Conservation (phyloP, 1,140 invertebrate species). For the Lordiphosa clarofinis region DNA sequence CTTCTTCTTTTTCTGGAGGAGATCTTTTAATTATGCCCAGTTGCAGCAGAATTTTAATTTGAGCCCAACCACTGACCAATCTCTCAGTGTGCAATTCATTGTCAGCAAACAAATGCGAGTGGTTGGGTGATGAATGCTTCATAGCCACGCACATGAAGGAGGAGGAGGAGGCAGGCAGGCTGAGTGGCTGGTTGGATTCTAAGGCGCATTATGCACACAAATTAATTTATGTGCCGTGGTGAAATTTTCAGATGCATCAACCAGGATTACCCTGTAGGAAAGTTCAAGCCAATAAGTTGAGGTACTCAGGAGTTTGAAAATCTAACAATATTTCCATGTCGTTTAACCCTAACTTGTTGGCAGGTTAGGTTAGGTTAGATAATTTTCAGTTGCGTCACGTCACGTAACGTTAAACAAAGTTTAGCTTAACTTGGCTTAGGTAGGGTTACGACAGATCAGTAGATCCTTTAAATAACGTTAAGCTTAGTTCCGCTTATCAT, state of each 20-base stretch:
- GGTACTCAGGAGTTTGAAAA: too few species aligned
- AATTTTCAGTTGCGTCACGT: too few species aligned
- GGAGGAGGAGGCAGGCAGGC: conserved; percentile 20
- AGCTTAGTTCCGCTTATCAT: too few species aligned
- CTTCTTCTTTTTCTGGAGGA: conserved; percentile 9
- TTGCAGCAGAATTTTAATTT: conserved; percentile 67
- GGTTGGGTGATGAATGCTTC: conserved; percentile 67
- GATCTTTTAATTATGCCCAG: conserved; percentile 64
- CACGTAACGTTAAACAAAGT: too few species aligned
- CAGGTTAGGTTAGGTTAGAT: too few species aligned
- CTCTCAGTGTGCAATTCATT: conserved; percentile 70
- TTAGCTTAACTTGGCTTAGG: too few species aligned
- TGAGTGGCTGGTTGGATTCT: conserved; percentile 32
- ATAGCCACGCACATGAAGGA: conserved; percentile 54
- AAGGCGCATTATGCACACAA: conserved; percentile 69
- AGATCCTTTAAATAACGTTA: too few species aligned
- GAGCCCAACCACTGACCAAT: background rate
- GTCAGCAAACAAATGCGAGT: conserved; percentile 77
- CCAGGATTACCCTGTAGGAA: too few species aligned
- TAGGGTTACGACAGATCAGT: too few species aligned
- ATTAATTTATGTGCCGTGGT: conserved; percentile 67
- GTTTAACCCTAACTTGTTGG: too few species aligned
- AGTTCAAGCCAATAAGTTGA: too few species aligned
- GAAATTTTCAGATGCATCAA: background rate
- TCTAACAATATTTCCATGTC: too few species aligned